These are phyloP conservation scores for Platyura marginata DNA, from an alignment of 1,140 invertebrate species.

Conservation along the genomic window DNA sequence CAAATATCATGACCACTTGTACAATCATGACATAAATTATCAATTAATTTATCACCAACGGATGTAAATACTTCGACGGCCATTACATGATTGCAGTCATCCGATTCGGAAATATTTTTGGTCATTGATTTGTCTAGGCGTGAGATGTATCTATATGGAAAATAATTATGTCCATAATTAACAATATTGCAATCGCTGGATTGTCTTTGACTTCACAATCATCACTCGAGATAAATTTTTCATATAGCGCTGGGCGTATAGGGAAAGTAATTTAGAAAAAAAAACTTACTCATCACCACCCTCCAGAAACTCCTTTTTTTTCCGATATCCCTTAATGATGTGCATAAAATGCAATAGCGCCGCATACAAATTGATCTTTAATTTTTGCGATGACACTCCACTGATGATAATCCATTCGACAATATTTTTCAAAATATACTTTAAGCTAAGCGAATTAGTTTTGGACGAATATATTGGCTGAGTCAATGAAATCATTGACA, in stretches of 20 bases:
- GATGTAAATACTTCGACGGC: constrained; percentile 36
- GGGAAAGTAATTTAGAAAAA: not conserved
- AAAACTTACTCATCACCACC: not conserved
- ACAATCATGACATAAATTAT: constrained; percentile 68
- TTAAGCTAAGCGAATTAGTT: constrained; percentile 38
- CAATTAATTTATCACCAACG: constrained; percentile 66
- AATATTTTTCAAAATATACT: constrained; percentile 47
- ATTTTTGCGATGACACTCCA: constrained; percentile 51
- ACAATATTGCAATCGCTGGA: not conserved
- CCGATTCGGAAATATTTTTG: constrained; percentile 18
- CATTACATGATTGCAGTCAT: constrained; percentile 8
- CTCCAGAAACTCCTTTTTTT: constrained; percentile 9
- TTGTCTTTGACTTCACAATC: too few relatives aligned
- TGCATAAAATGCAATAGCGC: constrained; percentile 56
- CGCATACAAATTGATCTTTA: constrained; percentile 69
- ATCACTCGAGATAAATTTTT: too few relatives aligned
- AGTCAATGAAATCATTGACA: too few relatives aligned
- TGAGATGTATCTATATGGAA: constrained; percentile 26
- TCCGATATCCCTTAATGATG: constrained; percentile 36
- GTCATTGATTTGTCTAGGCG: constrained; percentile 31
- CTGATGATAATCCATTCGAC: constrained; percentile 52
- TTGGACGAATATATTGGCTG: constrained; percentile 10
- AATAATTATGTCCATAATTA: not conserved
- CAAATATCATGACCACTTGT: constrained; percentile 76
- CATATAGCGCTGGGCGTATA: too few relatives aligned